Percentiles rank a stretch among this genome's conserved stretches.
phyloP scores from a whole-genome alignment of 1,140 invertebrate genomes.

The Bombus difficillimus region DNA sequence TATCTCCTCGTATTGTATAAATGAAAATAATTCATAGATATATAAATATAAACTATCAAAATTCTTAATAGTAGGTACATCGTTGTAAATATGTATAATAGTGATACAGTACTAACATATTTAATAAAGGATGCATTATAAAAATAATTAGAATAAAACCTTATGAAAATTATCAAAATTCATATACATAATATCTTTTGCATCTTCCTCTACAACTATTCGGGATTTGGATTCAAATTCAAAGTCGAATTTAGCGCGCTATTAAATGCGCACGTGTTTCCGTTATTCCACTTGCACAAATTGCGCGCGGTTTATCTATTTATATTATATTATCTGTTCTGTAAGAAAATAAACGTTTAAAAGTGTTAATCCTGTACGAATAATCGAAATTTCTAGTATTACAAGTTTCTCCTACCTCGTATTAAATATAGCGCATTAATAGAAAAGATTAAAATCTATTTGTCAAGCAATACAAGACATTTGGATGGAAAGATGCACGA shows the following conservation, averaged over 20 bases:
- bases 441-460: background rate
- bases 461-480: background rate
- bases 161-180: background rate
- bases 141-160: constrained; percentile 25
- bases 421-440: background rate
- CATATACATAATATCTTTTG: background rate
- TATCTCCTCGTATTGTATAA: constrained; percentile 34
- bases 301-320: background rate
- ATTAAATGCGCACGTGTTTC: background rate
- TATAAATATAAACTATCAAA: background rate
- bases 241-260: background rate
- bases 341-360: background rate
- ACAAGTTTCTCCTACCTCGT: background rate
- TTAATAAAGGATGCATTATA: constrained; percentile 13
- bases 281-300: background rate
- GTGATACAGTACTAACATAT: background rate
- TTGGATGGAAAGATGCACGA: background rate
- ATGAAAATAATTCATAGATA: constrained; percentile 18
- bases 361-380: background rate
- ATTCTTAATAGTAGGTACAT: constrained; percentile 17
- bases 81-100: constrained; percentile 53
- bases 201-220: background rate
- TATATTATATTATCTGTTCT: too few species aligned
- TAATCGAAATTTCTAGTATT: background rate
- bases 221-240: background rate